These are phyloP conservation scores for Aethes cnicana DNA, from an alignment of 2,888 invertebrate species.

Conservation along the genomic window DNA sequence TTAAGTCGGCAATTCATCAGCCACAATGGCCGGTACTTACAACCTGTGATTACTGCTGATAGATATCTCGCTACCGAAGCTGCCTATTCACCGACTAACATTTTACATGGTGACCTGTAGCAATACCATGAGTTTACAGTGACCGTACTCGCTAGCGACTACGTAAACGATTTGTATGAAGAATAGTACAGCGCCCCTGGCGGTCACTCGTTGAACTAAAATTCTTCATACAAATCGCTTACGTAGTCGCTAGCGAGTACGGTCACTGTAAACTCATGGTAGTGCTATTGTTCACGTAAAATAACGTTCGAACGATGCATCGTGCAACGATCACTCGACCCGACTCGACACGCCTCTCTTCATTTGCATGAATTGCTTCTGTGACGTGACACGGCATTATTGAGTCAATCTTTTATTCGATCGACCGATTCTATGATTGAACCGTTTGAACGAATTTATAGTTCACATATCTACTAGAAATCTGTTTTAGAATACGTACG, in stretches of 20 bases:
- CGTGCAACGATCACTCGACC: not conserved
- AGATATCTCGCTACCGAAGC: slow-evolving; percentile 35
- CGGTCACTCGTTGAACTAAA: too few relatives aligned
- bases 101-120: too few relatives aligned
- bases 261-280: too few relatives aligned
- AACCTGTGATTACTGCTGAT: slow-evolving; percentile 40
- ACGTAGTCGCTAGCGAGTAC: too few relatives aligned
- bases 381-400: slow-evolving; percentile 6
- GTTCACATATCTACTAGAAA: not conserved
- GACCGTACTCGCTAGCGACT: too few relatives aligned
- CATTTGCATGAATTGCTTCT: not conserved
- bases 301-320: too few relatives aligned
- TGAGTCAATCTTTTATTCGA: slow-evolving; percentile 3
- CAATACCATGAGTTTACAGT: too few relatives aligned
- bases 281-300: too few relatives aligned
- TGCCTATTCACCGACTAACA: slow-evolving; percentile 1
- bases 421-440: not conserved
- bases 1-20: slow-evolving; percentile 8
- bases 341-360: not conserved
- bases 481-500: not conserved
- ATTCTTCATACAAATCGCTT: too few relatives aligned
- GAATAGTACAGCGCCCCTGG: too few relatives aligned
- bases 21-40: slow-evolving; percentile 22
- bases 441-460: not conserved
- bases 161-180: too few relatives aligned